Evolutionary conservation across 2,888 invertebrate genomes (phyloP).

Genomic region (Eupithecia vulgata): DNA sequence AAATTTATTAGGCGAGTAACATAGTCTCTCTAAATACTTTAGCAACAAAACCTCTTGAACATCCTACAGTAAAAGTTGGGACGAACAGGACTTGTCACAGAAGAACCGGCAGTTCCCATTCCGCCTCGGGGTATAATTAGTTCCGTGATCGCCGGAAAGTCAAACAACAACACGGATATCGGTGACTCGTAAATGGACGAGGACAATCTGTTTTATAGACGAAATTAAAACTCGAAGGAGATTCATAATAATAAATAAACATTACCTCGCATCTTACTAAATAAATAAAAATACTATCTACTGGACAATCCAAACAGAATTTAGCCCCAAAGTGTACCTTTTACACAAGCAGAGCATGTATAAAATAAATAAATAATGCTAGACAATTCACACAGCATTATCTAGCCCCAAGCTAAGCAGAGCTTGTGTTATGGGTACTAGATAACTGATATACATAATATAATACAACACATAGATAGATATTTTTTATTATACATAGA

Average conservation of each 20-base stretch:
- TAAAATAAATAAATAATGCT: too few species aligned
- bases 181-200: slow-evolving; percentile 43
- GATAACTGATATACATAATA: too few species aligned
- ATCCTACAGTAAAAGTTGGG: slow-evolving; percentile 4
- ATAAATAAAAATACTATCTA: background rate
- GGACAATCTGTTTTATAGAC: slow-evolving; percentile 17
- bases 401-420: too few species aligned
- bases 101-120: slow-evolving; percentile 36
- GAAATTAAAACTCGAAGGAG: background rate
- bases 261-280: background rate
- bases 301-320: too few species aligned
- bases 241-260: background rate
- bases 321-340: too few species aligned
- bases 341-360: too few species aligned
- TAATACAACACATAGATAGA: too few species aligned
- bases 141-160: slow-evolving; percentile 70
- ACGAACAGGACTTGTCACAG: slow-evolving; percentile 40
- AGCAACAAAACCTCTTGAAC: slow-evolving; percentile 9
- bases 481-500: too few species aligned
- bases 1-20: background rate
- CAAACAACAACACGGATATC: slow-evolving; percentile 70
- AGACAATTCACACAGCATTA: too few species aligned
- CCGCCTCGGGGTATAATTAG: slow-evolving; percentile 77
- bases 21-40: background rate
- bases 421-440: too few species aligned